Evolutionary conservation across 1,140 invertebrate species (phyloP), one percentile per base, ranked within the genome.

Genomic region (Drosophila ohnishii): DNA sequence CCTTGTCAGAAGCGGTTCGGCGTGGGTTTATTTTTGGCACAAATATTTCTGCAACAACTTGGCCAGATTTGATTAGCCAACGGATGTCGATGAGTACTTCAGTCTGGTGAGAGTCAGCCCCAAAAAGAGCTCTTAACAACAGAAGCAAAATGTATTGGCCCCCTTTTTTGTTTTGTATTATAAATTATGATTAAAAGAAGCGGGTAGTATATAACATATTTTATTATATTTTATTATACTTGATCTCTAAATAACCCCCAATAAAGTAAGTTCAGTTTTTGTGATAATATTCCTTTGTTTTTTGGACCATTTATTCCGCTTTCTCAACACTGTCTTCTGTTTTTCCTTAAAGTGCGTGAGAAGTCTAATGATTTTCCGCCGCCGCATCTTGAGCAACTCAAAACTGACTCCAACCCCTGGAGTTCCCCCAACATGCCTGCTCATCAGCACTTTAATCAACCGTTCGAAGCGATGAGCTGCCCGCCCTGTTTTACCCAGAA

Each of bases 381-480:
- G 14, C 53, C 30, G 19, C 51, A 50, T 71, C 42, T 58, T 39
- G 14, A 16, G 19, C 25, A 28, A 28, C 25, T 28, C 25, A 6
- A 57, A 19, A 19, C 19, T n/a, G n/a, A n/a, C n/a, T n/a, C n/a
- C n/a, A n/a, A n/a, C n/a, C n/a, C n/a, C n/a, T n/a, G n/a, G n/a
- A n/a, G n/a, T n/a, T n/a, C n/a, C n/a, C n/a, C n/a, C n/a, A n/a
- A n/a, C n/a, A n/a, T n/a, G n/a, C 19, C 51, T 59, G 51, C 67
- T 50, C 69, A 35, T 70, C 69, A 50, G 67, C 67, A 71, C 66
- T 72, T 71, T 72, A 72, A 72, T 75, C 47, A 74, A 64, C 16
- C 48, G 42, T 74, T 74, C 22, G 42, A 42, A 22, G 63, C 30
- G 44, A 51, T 60, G 50, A 53, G 50, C 19, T 44, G 44, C 44